Conservation (phyloP, 2,888 invertebrate genomes). For the Synanthedon tipuliformis region DNA sequence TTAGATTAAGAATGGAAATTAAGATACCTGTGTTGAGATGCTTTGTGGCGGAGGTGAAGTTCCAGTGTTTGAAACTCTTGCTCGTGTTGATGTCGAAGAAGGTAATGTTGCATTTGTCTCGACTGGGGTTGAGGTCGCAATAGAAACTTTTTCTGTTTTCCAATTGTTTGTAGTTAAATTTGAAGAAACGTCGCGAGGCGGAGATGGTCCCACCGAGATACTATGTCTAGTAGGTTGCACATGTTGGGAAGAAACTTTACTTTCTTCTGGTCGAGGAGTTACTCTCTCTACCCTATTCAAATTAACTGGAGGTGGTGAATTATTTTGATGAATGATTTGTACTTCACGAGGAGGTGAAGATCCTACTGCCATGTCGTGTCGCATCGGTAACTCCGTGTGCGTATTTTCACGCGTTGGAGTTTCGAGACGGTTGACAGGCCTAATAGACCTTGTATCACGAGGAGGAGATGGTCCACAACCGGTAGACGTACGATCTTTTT, state of each 20-base stretch:
- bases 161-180: conserved; percentile 10
- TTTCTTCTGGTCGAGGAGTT: conserved; percentile 21
- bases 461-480: conserved; percentile 76
- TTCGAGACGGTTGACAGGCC: conserved; percentile 26
- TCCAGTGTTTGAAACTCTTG: conserved; percentile 73
- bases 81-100: conserved; percentile 23
- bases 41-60: conserved; percentile 90
- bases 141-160: conserved; percentile 44
- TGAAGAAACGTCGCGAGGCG: conserved; percentile 6
- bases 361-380: conserved; percentile 53
- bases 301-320: conserved; percentile 18
- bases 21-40: conserved; percentile 84
- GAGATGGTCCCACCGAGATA: conserved; percentile 8
- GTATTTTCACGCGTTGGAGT: conserved; percentile 61
- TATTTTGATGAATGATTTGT: conserved; percentile 13
- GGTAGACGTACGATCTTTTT: conserved; percentile 46
- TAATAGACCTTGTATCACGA: conserved; percentile 36
- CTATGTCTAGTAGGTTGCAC: conserved; percentile 14
- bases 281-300: conserved; percentile 16
- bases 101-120: conserved; percentile 22
- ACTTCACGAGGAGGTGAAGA: conserved; percentile 51
- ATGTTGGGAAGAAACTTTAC: conserved; percentile 8
- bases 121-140: conserved; percentile 64
- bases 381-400: conserved; percentile 9
- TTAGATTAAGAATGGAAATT: neutral